Conservation (phyloP, 2,888 invertebrate species). For the Cordilura impudica region DNA sequence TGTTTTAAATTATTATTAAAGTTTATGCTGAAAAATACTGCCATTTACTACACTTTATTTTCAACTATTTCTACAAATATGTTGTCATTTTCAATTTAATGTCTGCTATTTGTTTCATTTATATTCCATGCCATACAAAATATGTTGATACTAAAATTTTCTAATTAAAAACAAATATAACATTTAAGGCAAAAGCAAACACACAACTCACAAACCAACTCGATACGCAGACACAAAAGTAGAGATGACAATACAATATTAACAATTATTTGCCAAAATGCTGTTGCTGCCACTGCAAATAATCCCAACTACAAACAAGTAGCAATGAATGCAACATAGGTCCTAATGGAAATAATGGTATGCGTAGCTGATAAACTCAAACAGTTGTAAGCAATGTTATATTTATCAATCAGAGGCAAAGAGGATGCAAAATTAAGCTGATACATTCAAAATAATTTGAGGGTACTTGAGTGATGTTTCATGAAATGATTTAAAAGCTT, state of each 20-base stretch:
- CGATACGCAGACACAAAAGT: neutral
- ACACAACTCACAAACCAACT: neutral
- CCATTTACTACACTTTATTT: no score
- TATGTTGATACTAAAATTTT: slow-evolving; percentile 52
- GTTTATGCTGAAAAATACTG: no score
- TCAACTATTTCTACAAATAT: neutral
- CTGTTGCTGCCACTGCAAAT: neutral
- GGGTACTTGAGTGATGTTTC: no score
- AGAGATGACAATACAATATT: slow-evolving; percentile 49
- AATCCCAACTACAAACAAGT: neutral
- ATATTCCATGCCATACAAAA: slow-evolving; percentile 19
- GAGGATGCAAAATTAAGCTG: no score
- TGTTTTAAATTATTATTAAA: no score
- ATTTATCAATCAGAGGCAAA: no score
- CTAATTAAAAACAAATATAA: slow-evolving; percentile 63
- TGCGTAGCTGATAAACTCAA: slow-evolving; percentile 55
- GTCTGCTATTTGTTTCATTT: slow-evolving; percentile 50
- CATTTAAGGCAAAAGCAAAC: slow-evolving; percentile 56
- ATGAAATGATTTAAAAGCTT: no score
- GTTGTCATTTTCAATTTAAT: neutral
- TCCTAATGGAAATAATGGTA: slow-evolving; percentile 40
- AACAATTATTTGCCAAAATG: slow-evolving; percentile 47
- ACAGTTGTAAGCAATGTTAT: slow-evolving; percentile 46
- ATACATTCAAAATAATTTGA: no score
- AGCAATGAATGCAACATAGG: neutral